Percentiles rank a stretch among this genome's conserved stretches.
phyloP scores from a whole-genome alignment of 2,113 vertebrate genomes.

The Sylvilagus bachmani region DNA sequence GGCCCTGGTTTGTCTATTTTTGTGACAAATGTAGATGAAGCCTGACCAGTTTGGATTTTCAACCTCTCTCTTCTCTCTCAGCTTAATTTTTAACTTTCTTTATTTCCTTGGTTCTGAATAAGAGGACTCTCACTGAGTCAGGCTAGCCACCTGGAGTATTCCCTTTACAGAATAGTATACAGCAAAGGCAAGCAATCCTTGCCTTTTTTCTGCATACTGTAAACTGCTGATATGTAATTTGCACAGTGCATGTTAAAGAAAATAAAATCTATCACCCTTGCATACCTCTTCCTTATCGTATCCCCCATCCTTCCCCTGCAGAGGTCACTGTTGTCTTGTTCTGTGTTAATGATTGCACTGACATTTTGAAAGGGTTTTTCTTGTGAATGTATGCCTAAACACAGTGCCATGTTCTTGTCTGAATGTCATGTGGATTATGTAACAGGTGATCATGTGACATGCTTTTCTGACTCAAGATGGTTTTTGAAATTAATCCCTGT shows the following conservation, averaged over 20 bases:
- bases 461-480: neutral
- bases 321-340: conserved; percentile 13
- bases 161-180: neutral
- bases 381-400: neutral
- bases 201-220: neutral
- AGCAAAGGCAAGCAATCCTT: conserved; percentile 20
- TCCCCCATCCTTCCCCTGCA: neutral
- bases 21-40: too few species aligned
- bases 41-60: neutral
- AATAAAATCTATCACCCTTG: neutral
- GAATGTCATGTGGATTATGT: neutral
- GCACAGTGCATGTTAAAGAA: neutral
- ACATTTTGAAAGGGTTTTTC: neutral
- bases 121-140: neutral
- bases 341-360: conserved; percentile 7
- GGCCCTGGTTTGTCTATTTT: neutral
- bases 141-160: neutral
- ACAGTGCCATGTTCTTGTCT: neutral
- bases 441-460: neutral
- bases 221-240: conserved; percentile 20
- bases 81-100: conserved; percentile 17
- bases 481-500: conserved; percentile 34
- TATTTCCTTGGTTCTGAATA: conserved; percentile 38
- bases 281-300: neutral
- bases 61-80: neutral